Conservation (phyloP, 53 echinoderm and acorn worm genomes). For the Pentamera pediparva region DNA sequence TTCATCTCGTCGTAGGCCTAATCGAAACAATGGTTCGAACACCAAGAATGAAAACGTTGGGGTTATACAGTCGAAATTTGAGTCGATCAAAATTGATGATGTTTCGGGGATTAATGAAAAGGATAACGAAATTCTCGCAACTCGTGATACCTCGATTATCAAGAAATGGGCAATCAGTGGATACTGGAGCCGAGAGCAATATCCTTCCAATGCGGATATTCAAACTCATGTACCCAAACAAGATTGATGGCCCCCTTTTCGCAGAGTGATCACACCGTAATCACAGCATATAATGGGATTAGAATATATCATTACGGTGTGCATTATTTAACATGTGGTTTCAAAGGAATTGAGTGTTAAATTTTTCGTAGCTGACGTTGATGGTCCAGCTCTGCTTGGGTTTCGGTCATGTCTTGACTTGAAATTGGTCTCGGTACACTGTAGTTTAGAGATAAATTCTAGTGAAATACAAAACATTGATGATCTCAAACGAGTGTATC, state of each 20-base stretch:
- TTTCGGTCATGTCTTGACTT: slow-evolving; percentile 35
- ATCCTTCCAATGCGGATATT: slow-evolving; percentile 42
- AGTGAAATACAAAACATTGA: slow-evolving; percentile 9
- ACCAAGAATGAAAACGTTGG: neutral
- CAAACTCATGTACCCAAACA: slow-evolving; percentile 35
- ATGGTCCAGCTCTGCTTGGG: slow-evolving; percentile 49
- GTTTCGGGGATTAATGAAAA: neutral
- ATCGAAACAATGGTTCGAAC: neutral
- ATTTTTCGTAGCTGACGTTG: slow-evolving; percentile 37
- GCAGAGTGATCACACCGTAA: too few relatives aligned
- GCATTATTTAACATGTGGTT: slow-evolving; percentile 22
- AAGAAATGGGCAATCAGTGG: slow-evolving; percentile 21
- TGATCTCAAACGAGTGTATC: slow-evolving; percentile 37
- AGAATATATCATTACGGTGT: slow-evolving; percentile 41
- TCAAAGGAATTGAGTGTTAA: slow-evolving; percentile 1
- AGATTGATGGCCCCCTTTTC: too few relatives aligned
- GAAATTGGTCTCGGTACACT: slow-evolving; percentile 35
- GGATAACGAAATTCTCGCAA: neutral
- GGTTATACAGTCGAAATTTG: neutral
- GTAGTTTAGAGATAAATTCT: neutral
- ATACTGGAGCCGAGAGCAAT: slow-evolving; percentile 46
- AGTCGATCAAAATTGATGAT: neutral
- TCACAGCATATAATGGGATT: slow-evolving; percentile 55
- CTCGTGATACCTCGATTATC: neutral
- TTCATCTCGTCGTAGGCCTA: neutral